phyloP scores from a whole-genome alignment of 2,797 vertebrate species.

The Characodon lateralis region DNA sequence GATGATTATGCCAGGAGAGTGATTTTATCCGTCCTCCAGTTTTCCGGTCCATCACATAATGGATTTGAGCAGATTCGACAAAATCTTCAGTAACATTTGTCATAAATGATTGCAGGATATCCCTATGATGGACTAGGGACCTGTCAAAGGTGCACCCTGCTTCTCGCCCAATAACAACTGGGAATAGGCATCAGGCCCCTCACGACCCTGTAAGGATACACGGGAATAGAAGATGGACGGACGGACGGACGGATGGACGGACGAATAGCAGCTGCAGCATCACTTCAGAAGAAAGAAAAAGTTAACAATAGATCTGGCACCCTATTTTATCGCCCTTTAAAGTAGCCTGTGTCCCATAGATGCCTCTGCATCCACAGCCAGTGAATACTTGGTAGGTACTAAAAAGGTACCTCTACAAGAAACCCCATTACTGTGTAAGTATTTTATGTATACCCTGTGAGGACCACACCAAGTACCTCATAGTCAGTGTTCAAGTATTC shows the following conservation, averaged over 20 bases:
- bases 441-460: background rate
- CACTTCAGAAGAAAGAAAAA: too few species aligned
- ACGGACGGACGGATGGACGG: too few species aligned
- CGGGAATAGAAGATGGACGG: too few species aligned
- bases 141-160: background rate
- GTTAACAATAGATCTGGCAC: background rate
- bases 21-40: constrained; percentile 26
- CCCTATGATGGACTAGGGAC: background rate
- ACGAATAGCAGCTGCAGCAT: too few species aligned
- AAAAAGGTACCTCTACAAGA: background rate
- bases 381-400: background rate
- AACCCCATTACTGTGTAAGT: background rate
- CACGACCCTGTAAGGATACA: too few species aligned
- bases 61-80: constrained; percentile 27
- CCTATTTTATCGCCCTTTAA: background rate
- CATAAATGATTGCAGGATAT: constrained; percentile 28
- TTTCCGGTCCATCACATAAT: constrained; percentile 25
- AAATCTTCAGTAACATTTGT: constrained; percentile 30
- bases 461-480: background rate
- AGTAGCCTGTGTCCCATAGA: background rate
- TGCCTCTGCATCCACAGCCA: background rate
- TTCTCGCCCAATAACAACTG: background rate
- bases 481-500: background rate
- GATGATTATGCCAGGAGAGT: background rate
- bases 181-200: background rate